Base-by-base conservation (phyloP, 2,113 vertebrate genomes). In the Gymnarchus niloticus region DNA sequence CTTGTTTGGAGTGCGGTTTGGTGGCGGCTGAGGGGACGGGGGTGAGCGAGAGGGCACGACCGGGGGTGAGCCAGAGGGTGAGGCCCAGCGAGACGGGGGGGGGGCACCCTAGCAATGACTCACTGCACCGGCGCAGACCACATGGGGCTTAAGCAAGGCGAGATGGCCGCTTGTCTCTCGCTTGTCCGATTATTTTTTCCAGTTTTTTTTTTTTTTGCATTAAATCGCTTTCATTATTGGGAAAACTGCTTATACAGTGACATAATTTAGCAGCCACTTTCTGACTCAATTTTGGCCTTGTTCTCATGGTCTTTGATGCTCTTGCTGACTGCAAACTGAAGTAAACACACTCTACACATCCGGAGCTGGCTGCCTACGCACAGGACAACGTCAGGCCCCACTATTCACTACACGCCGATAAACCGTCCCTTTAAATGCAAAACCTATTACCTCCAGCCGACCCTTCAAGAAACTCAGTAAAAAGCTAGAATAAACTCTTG, bases 11-110 rank as follows among this genome's bases (percentile, higher is more conserved):
- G 52, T 59, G 52, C 23, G 17, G 82, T 59, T 83, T 83, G 82
- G 82, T 57, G 54, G 54, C 10, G 56, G 37, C 54, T 37, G 33
- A 44, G 82, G 54, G 37, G 56, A 57, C 33, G 1, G 52, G 80
- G 81, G 81, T 52, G 51, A 82, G 81, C 25, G 51, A 37, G 82
- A 83, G 82, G 82, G 52, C 82, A 56, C 44, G 82, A 57, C 33
- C 51, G 17, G 52, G 61, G 81, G 81, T 83, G 28, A 56, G 23
- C 17, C 49, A 57, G 54, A 57, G 52, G 81, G 54, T 41, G 54
- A 83, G 52, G 51, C 37, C 33, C 2, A n/a, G 82, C 12, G 17
- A 57, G 33, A 41, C 65, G 28, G 14, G 65, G 33, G 65, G 59
- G 14, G 65, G 65, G 52, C 33, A 10, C 17, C 54, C 21, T 33